phyloP scores from a whole-genome alignment of 2,888 invertebrate species.

The Nezara viridula region DNA sequence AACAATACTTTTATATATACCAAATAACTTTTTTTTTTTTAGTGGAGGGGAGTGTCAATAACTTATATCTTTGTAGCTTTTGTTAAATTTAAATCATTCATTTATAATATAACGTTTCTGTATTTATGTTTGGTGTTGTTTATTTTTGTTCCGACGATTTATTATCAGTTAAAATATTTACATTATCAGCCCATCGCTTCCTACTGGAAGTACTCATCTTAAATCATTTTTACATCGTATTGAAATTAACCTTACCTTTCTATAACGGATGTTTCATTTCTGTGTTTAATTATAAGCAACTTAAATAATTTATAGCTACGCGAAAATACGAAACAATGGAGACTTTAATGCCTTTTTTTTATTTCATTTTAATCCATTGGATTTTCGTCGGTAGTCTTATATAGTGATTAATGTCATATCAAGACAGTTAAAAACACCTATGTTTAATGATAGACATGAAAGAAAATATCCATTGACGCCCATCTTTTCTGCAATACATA shows the following conservation, averaged over 20 bases:
- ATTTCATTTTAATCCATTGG: background rate
- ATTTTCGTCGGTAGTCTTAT: background rate
- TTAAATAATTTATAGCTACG: background rate
- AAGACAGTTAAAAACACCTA: background rate
- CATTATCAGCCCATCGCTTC: slow-evolving; percentile 12
- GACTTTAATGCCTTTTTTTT: background rate
- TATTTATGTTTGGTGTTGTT: background rate
- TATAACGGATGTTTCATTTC: background rate
- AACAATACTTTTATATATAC: too few relatives aligned
- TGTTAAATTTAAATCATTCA: too few relatives aligned
- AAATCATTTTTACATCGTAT: background rate
- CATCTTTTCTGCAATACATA: background rate
- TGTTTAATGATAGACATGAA: background rate
- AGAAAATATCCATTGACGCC: background rate
- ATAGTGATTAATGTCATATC: background rate
- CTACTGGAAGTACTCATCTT: background rate
- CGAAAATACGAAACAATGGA: background rate
- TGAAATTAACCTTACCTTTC: background rate
- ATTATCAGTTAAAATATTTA: slow-evolving; percentile 34
- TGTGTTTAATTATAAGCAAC: background rate
- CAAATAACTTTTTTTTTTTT: too few relatives aligned
- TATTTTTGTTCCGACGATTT: background rate
- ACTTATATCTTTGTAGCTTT: too few relatives aligned
- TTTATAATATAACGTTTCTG: too few relatives aligned
- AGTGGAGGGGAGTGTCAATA: too few relatives aligned